phyloP scores from a whole-genome alignment of 1,140 invertebrate genomes.

The Eriocheir sinensis region DNA sequence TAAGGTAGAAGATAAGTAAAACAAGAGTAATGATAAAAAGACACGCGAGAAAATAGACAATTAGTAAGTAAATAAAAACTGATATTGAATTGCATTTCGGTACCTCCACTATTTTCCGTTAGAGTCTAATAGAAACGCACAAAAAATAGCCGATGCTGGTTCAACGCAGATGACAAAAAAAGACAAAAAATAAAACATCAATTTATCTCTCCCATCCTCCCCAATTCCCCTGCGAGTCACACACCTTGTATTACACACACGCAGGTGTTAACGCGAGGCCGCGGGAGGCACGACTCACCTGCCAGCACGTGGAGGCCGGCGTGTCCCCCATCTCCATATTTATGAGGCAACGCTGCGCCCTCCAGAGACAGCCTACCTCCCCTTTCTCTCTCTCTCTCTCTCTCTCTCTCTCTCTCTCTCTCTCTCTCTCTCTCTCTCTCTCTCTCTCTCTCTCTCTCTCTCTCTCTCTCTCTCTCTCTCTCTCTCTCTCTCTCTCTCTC shows the following conservation, averaged over 20 bases:
- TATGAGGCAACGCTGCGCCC: background rate
- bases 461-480: background rate
- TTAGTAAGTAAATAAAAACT: no score
- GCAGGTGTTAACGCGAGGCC: background rate
- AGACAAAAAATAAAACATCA: no score
- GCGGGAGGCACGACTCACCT: background rate
- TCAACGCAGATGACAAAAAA: no score
- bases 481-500: background rate
- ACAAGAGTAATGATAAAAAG: background rate
- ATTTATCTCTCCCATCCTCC: background rate
- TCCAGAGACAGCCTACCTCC: background rate
- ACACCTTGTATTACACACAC: background rate
- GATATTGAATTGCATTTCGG: no score
- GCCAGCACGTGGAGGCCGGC: background rate
- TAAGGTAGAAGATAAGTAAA: background rate
- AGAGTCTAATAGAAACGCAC: no score
- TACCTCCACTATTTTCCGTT: no score
- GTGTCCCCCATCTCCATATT: background rate
- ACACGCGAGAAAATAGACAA: no score
- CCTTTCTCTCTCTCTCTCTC: no score
- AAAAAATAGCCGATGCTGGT: no score
- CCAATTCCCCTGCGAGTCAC: background rate
- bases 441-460: background rate
- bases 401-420: no score
- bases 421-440: no score